Evolutionary conservation across 2,888 invertebrate genomes (phyloP).

Genomic region (Mythimna lalbum): DNA sequence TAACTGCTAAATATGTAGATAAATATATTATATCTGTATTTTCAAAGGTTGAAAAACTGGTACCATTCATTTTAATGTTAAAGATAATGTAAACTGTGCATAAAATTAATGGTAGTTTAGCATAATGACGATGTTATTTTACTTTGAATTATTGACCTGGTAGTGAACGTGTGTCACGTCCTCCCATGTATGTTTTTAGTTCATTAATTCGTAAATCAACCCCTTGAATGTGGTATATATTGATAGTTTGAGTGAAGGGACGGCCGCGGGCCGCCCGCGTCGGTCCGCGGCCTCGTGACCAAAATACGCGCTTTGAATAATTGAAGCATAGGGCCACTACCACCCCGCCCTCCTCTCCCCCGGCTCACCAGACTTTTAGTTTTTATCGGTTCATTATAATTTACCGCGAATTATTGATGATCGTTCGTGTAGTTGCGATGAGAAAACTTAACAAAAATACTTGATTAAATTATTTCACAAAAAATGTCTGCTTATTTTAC

Average conservation of each 20-base stretch:
- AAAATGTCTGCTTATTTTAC: slow-evolving; percentile 27
- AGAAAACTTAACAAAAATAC: neutral
- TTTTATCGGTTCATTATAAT: slow-evolving; percentile 78
- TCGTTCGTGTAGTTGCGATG: slow-evolving; percentile 5
- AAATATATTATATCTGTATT: slow-evolving; percentile 72
- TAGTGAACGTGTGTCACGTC: slow-evolving; percentile 58
- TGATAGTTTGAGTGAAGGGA: slow-evolving; percentile 70
- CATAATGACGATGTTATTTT: slow-evolving; percentile 55
- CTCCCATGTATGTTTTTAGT: slow-evolving; percentile 69
- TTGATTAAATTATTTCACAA: slow-evolving; percentile 29
- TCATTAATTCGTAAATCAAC: slow-evolving; percentile 80
- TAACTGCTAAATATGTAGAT: slow-evolving; percentile 82
- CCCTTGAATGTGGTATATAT: slow-evolving; percentile 73
- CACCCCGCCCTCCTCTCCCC: slow-evolving; percentile 64
- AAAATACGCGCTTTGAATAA: slow-evolving; percentile 88
- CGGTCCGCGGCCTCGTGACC: slow-evolving; percentile 84
- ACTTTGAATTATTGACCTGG: slow-evolving; percentile 56
- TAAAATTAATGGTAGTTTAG: slow-evolving; percentile 68
- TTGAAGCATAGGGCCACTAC: slow-evolving; percentile 77
- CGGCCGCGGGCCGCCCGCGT: slow-evolving; percentile 66
- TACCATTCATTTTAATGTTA: slow-evolving; percentile 62
- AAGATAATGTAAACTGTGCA: slow-evolving; percentile 58
- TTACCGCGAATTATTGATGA: slow-evolving; percentile 65
- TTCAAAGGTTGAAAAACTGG: slow-evolving; percentile 76
- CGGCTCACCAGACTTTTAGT: slow-evolving; percentile 72